Percentiles rank a stretch among this genome's conserved stretches.
Conservation (phyloP, 2,888 invertebrate genomes). For the Lysandra coridon region DNA sequence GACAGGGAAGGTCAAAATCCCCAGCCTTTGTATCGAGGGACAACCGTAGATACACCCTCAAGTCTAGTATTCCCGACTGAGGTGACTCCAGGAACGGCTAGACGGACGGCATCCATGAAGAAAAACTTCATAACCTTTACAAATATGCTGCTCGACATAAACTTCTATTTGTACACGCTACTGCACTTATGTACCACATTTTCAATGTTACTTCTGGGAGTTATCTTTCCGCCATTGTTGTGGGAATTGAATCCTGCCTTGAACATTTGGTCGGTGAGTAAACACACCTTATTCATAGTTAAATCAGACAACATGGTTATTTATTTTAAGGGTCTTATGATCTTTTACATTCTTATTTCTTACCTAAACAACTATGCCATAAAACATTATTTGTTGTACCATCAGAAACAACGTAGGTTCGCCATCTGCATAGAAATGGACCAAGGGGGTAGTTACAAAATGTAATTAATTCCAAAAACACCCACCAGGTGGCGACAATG, state of each 20-base stretch:
- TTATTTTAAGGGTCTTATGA: too few species aligned
- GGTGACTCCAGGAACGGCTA: slow-evolving; percentile 62
- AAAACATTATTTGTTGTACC: too few species aligned
- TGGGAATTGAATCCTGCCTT: slow-evolving; percentile 67
- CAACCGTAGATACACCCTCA: slow-evolving; percentile 71
- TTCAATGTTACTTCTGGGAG: slow-evolving; percentile 73
- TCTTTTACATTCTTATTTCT: too few species aligned
- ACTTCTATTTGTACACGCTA: slow-evolving; percentile 80
- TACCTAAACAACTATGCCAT: too few species aligned
- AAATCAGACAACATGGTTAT: too few species aligned
- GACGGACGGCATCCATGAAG: slow-evolving; percentile 67
- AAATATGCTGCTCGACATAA: slow-evolving; percentile 67
- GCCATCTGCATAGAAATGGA: background rate
- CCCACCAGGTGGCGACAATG: slow-evolving; percentile 56
- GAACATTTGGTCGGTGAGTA: slow-evolving; percentile 71
- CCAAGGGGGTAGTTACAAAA: background rate
- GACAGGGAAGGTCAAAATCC: slow-evolving; percentile 65
- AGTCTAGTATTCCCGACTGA: slow-evolving; percentile 63
- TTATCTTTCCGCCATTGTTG: slow-evolving; percentile 77
- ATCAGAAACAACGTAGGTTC: too few species aligned
- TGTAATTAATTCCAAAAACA: background rate
- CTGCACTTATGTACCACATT: slow-evolving; percentile 77
- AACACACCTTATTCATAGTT: too few species aligned
- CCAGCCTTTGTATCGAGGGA: slow-evolving; percentile 79
- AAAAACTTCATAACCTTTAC: slow-evolving; percentile 70